These are phyloP conservation scores for Chaetodon auriga DNA, from an alignment of 2,113 vertebrate genomes.

Conservation along the genomic window DNA sequence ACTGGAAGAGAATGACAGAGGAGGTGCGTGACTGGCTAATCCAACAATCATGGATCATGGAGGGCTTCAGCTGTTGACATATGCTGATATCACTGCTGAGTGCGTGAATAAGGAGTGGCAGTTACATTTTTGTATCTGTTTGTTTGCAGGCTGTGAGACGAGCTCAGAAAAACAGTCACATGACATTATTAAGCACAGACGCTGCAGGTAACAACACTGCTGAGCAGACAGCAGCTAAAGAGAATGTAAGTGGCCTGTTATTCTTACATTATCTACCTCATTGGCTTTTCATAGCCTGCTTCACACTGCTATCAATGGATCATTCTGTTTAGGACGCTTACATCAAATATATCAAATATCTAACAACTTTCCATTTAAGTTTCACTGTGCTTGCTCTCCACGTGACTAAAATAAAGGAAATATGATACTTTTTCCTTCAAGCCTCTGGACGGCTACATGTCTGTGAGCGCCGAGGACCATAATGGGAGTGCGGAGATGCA, in stretches of 20 bases:
- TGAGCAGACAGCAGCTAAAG: conserved; percentile 6
- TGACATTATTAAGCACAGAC: conserved; percentile 18
- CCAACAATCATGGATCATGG: neutral
- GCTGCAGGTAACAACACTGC: neutral
- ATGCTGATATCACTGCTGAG: neutral
- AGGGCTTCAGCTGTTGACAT: neutral
- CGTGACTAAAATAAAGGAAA: neutral
- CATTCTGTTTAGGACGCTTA: neutral
- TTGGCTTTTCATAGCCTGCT: neutral
- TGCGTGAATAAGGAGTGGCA: neutral
- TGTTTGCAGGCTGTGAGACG: conserved; percentile 71
- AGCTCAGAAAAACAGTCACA: conserved; percentile 44
- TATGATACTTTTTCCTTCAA: conserved; percentile 24
- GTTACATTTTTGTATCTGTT: neutral
- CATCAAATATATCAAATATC: no score
- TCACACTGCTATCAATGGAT: neutral
- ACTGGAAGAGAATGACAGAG: conserved; percentile 90
- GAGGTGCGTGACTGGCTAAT: conserved; percentile 81
- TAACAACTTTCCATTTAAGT: neutral
- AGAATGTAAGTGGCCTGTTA: conserved; percentile 42
- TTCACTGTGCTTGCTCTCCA: neutral
- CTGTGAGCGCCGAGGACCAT: neutral
- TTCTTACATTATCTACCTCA: neutral
- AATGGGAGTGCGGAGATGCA: neutral
- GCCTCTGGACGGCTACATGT: conserved; percentile 60